Base-by-base conservation (phyloP, 2,888 invertebrate species). In the Ditula angustiorana region DNA sequence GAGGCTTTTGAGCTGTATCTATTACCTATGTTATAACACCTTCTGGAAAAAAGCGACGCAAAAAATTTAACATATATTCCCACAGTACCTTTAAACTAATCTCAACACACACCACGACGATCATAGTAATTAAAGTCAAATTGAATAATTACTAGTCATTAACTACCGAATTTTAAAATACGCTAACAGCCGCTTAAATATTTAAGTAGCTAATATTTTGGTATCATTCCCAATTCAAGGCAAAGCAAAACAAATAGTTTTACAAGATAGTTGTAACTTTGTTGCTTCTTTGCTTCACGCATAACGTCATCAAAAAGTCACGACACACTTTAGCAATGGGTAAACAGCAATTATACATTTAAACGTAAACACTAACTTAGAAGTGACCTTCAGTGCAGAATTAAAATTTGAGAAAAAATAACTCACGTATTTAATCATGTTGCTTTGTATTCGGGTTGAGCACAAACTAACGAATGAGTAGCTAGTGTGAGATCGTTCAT, bases 381-480 rank as follows among this genome's bases (percentile, higher is more conserved):
- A 66, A 67, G 47, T 37, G 65, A 70, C 70, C 67, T 72, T 69
- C 49, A 61, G 52, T 68, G 68, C 61, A 67, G 71, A 70, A 71
- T 71, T 69, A 69, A 68, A 72, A 67, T 71, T 67, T 69, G 70
- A 5, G 60, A 68, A 68, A 72, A 65, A 70, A 61, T 55, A 66
- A 92, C 92, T 92, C 85, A 92, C 92, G 90, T 91, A 91, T 92
- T 90, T 92, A 73, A 91, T 81, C 92, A 92, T 92, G 85, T 74
- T 90, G 89, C 80, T 90, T 78, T 81, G 87, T 88, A 80, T 85
- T 87, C 90, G 83, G 85, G 81, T 83, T 83, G 90, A 88, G 88
- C 86, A 88, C 88, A 88, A 85, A 86, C 85, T 87, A 88, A 88
- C 90, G 92, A 92, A 90, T 92, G 92, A 90, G 83, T 90, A 85